These are phyloP conservation scores for Ectemnius cavifrons DNA, from an alignment of 2,888 invertebrate genomes.

Conservation along the genomic window DNA sequence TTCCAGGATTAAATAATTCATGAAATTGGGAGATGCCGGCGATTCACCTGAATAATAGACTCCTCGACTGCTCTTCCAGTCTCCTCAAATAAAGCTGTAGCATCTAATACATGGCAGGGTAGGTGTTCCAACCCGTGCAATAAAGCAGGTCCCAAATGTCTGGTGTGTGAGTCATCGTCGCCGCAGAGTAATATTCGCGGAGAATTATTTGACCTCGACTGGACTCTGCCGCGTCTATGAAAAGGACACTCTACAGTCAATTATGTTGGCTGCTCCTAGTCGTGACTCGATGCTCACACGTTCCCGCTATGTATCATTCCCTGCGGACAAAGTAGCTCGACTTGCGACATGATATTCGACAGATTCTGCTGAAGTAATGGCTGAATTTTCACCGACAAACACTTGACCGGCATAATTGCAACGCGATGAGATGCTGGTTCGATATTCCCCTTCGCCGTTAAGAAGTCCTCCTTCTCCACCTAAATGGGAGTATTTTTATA, in stretches of 20 bases:
- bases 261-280: not conserved
- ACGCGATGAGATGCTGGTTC: constrained; percentile 84
- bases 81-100: constrained; percentile 83
- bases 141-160: constrained; percentile 87
- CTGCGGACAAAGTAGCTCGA: constrained; percentile 80
- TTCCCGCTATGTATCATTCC: constrained; percentile 75
- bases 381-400: constrained; percentile 80
- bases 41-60: constrained; percentile 85
- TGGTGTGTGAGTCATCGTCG: constrained; percentile 81
- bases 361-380: constrained; percentile 81
- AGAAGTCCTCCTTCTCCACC: constrained; percentile 80
- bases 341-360: constrained; percentile 75
- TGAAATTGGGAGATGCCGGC: not conserved
- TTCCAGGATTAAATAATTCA: not conserved
- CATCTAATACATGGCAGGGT: constrained; percentile 84
- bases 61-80: constrained; percentile 87
- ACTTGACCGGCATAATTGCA: constrained; percentile 80
- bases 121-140: constrained; percentile 87
- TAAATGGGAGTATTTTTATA: constrained; percentile 49
- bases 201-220: constrained; percentile 69
- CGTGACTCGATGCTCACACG: constrained; percentile 42
- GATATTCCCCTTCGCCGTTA: constrained; percentile 81
- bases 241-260: constrained; percentile 11
- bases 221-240: constrained; percentile 58
- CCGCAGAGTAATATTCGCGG: constrained; percentile 80